These are phyloP conservation scores for Mionectes olivaceus DNA, from an alignment of 2,797 vertebrate genomes.

Conservation along the genomic window DNA sequence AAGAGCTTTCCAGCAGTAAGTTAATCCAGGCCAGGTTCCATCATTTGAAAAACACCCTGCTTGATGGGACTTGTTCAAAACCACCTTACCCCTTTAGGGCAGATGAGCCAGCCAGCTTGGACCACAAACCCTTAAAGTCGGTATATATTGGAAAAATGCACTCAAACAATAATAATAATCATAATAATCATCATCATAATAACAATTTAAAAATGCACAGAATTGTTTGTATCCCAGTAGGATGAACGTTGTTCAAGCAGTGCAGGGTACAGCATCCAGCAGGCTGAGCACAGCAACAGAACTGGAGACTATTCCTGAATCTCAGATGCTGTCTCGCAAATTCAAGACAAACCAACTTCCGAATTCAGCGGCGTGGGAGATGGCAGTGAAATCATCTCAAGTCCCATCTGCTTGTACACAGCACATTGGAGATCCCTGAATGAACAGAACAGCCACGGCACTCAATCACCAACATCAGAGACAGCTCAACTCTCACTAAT, in stretches of 20 bases:
- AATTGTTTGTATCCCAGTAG: neutral
- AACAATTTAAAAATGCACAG: neutral
- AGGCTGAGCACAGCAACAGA: neutral
- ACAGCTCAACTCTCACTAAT: conserved; percentile 40
- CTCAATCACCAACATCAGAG: conserved; percentile 18
- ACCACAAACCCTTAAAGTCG: neutral
- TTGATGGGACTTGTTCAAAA: neutral
- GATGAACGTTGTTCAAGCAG: neutral
- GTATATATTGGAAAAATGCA: neutral
- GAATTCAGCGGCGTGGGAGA: neutral
- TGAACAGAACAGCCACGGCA: conserved; percentile 19
- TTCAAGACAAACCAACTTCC: neutral
- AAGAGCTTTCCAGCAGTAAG: neutral
- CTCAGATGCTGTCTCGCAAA: neutral
- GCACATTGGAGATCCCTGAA: conserved; percentile 25
- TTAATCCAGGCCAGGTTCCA: neutral
- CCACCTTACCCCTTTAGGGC: neutral
- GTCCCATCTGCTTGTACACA: conserved; percentile 36
- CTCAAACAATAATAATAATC: neutral
- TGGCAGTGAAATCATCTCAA: neutral
- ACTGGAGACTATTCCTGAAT: neutral
- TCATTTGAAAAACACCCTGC: neutral
- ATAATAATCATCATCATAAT: no score
- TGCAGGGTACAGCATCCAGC: neutral
- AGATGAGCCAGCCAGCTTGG: neutral